phyloP scores from a whole-genome alignment of 2,888 invertebrate species.

The Campoplex capitator region DNA sequence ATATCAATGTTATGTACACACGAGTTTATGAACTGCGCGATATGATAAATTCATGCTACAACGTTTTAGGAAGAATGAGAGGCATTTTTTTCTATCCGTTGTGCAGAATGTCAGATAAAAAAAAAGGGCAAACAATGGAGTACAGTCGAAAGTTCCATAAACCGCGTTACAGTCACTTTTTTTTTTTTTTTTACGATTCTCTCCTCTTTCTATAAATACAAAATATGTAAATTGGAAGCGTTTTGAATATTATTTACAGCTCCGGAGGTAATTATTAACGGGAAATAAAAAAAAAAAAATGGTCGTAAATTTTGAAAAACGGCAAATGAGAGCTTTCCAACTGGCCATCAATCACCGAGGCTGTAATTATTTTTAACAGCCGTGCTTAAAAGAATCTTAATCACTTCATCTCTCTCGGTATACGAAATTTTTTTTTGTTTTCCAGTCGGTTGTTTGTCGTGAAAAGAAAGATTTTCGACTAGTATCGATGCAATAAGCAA shows the following conservation, averaged over 20 bases:
- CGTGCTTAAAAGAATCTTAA: no score
- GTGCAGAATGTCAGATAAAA: conserved; percentile 1
- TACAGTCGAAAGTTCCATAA: conserved; percentile 16
- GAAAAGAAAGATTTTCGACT: background rate
- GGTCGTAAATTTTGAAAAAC: background rate
- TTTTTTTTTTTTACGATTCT: background rate
- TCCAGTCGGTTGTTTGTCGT: no score
- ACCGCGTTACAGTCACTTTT: background rate
- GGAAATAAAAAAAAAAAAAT: background rate
- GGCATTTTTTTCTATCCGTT: conserved; percentile 24
- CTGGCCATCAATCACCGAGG: background rate
- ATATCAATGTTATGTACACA: conserved; percentile 17
- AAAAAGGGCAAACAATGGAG: conserved; percentile 26
- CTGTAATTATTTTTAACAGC: no score
- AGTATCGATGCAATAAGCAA: background rate
- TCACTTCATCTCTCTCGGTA: no score
- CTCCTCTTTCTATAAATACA: background rate
- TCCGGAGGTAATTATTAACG: background rate
- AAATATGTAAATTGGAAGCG: background rate
- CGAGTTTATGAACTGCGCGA: conserved; percentile 39
- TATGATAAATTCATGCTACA: conserved; percentile 59
- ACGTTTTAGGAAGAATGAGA: conserved; percentile 56
- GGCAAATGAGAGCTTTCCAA: background rate
- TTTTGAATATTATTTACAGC: background rate
- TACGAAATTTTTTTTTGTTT: no score